These are phyloP conservation scores for Mactromeris polynyma DNA, from an alignment of 2,888 invertebrate species.

Conservation along the genomic window DNA sequence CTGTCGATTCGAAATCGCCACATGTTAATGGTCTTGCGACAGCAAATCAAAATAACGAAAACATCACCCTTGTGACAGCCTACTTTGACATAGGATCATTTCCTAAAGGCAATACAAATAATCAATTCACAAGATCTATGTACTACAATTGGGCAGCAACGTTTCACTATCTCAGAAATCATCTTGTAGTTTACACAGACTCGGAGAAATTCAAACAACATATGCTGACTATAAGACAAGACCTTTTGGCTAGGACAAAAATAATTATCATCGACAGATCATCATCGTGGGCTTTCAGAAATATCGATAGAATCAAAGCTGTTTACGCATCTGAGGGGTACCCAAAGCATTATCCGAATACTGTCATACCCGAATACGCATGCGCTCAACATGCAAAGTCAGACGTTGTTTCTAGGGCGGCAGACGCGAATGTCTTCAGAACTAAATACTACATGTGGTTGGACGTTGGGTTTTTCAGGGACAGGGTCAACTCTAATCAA, in stretches of 20 bases:
- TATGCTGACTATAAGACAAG: conserved; percentile 49
- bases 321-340: conserved; percentile 67
- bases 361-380: conserved; percentile 75
- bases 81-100: conserved; percentile 74
- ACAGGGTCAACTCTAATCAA: conserved; percentile 33
- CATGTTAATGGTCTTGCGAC: not conserved
- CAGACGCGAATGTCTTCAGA: conserved; percentile 60
- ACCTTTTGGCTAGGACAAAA: conserved; percentile 48
- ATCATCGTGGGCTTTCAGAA: conserved; percentile 71
- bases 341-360: conserved; percentile 76
- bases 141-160: conserved; percentile 64
- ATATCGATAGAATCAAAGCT: conserved; percentile 53
- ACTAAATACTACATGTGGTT: conserved; percentile 75
- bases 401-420: conserved; percentile 65
- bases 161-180: conserved; percentile 63
- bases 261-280: conserved; percentile 62
- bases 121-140: conserved; percentile 35
- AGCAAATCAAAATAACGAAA: not conserved
- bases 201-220: conserved; percentile 51
- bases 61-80: conserved; percentile 73
- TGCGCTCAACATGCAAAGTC: conserved; percentile 77
- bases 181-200: conserved; percentile 75
- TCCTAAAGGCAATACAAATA: conserved; percentile 58
- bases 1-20: not conserved
- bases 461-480: conserved; percentile 76